These are phyloP conservation scores for Kryptolebias ocellatus DNA, from an alignment of 2,797 vertebrate genomes.

Conservation along the genomic window DNA sequence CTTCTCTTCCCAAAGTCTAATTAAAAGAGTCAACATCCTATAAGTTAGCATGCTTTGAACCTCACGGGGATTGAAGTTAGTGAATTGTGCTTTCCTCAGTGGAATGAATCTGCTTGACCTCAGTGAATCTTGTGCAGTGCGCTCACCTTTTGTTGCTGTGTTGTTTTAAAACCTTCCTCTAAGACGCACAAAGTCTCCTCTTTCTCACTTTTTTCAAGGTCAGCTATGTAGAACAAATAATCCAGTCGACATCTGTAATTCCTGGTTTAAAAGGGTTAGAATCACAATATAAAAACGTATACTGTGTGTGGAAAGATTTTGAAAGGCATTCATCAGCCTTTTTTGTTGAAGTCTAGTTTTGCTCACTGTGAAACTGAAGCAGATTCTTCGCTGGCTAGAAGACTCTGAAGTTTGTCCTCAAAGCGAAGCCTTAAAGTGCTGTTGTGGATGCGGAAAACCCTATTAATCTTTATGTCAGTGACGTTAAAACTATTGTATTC, in stretches of 20 bases:
- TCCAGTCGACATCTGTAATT: conserved; percentile 83
- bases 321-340: background rate
- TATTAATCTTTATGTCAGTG: conserved; percentile 82
- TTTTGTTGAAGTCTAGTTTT: conserved; percentile 5
- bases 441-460: conserved; percentile 85
- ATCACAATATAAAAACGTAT: background rate
- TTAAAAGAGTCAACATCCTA: conserved; percentile 46
- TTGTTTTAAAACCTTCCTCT: conserved; percentile 84
- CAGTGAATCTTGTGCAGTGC: background rate
- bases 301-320: background rate
- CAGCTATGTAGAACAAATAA: conserved; percentile 85
- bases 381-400: conserved; percentile 75
- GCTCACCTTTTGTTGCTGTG: conserved; percentile 72
- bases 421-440: conserved; percentile 84
- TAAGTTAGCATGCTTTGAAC: conserved; percentile 3
- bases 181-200: conserved; percentile 82
- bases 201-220: conserved; percentile 77
- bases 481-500: conserved; percentile 81
- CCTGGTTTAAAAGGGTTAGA: conserved; percentile 56
- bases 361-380: conserved; percentile 71
- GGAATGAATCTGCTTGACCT: background rate
- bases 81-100: background rate
- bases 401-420: conserved; percentile 84
- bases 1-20: conserved; percentile 70
- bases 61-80: conserved; percentile 4